Conservation (phyloP, 53 echinoderm and acorn worm genomes). For the Echinarachnius parma region DNA sequence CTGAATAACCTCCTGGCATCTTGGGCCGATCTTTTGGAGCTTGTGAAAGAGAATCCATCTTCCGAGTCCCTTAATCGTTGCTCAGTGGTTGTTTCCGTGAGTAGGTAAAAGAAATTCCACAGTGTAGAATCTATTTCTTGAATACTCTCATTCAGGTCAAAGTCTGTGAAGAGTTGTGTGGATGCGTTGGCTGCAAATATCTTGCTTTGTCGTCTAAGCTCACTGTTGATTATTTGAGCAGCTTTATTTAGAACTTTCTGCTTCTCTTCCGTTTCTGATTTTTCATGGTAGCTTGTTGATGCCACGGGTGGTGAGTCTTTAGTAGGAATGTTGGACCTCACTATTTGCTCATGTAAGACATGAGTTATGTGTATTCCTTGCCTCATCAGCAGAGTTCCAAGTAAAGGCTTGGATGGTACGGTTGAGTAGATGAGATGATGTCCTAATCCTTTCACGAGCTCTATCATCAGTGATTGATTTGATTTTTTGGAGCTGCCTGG, state of each 20-base stretch:
- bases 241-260: background rate
- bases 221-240: constrained; percentile 21
- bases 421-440: constrained; percentile 9
- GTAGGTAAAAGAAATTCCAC: constrained; percentile 1
- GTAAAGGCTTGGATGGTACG: background rate
- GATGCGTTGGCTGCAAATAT: background rate
- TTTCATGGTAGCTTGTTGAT: background rate
- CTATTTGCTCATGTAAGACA: background rate
- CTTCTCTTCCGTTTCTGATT: background rate
- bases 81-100: constrained; percentile 1
- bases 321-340: background rate
- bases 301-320: background rate
- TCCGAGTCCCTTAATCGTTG: background rate
- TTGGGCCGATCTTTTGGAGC: background rate
- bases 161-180: background rate
- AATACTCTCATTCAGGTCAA: background rate
- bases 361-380: background rate
- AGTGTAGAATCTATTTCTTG: background rate
- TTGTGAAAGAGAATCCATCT: background rate
- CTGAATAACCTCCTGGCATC: background rate
- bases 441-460: background rate
- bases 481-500: no score
- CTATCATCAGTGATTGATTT: background rate
- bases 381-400: constrained; percentile 7
- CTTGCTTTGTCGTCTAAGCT: constrained; percentile 10